These are phyloP conservation scores for Rachycentron canadum DNA, from an alignment of 2,797 vertebrate genomes.

Conservation along the genomic window DNA sequence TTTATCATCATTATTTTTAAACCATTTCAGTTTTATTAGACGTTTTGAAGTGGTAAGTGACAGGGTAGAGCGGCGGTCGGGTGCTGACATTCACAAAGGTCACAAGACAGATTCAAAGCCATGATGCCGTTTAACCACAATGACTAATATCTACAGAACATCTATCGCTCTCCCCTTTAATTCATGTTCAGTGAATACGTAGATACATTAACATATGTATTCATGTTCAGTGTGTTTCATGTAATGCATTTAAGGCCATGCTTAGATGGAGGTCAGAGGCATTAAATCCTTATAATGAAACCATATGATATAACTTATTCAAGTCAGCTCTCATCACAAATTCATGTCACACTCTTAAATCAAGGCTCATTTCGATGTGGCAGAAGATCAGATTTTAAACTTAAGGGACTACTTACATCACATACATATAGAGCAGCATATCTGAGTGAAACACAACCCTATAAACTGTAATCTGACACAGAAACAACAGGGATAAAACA, in stretches of 20 bases:
- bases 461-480: background rate
- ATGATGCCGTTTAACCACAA: constrained; percentile 23
- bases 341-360: constrained; percentile 41
- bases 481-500: background rate
- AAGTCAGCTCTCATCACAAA: constrained; percentile 53
- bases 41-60: constrained; percentile 54
- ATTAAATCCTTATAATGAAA: constrained; percentile 62
- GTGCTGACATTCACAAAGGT: constrained; percentile 72
- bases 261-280: constrained; percentile 40
- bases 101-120: constrained; percentile 50
- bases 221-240: constrained; percentile 27
- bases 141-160: constrained; percentile 48
- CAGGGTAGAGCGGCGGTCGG: constrained; percentile 6
- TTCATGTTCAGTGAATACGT: constrained; percentile 43
- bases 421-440: background rate
- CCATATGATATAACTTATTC: constrained; percentile 52
- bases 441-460: background rate
- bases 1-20: constrained; percentile 75
- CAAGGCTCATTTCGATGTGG: constrained; percentile 15
- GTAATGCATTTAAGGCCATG: constrained; percentile 51
- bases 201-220: constrained; percentile 63
- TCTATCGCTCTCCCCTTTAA: constrained; percentile 22
- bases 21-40: constrained; percentile 66
- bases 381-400: constrained; percentile 12
- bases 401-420: background rate